phyloP scores from a whole-genome alignment of 2,888 invertebrate genomes.

The Nomada flava region DNA sequence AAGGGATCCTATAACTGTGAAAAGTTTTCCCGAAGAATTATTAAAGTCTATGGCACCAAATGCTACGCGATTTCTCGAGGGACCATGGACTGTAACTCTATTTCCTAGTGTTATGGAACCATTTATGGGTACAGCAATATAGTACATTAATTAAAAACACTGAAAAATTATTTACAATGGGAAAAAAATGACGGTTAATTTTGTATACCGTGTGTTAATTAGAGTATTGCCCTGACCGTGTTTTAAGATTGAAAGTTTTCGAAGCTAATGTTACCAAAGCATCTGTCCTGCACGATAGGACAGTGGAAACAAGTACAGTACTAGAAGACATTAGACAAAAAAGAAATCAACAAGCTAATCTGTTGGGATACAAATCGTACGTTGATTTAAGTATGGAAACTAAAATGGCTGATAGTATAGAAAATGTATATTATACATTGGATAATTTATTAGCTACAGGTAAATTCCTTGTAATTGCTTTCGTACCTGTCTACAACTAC shows the following conservation, averaged over 20 bases:
- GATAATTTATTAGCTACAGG: slow-evolving; percentile 87
- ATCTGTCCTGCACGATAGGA: slow-evolving; percentile 87
- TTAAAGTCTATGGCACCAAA: slow-evolving; percentile 88
- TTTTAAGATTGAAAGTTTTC: slow-evolving; percentile 94
- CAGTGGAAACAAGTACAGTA: slow-evolving; percentile 89
- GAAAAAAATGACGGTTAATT: slow-evolving; percentile 1
- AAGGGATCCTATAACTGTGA: slow-evolving; percentile 87
- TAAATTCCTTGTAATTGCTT: slow-evolving; percentile 62
- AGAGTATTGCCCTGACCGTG: slow-evolving; percentile 93
- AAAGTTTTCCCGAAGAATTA: slow-evolving; percentile 90
- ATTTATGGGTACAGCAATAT: slow-evolving; percentile 86
- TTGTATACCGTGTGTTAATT: slow-evolving; percentile 6
- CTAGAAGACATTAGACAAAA: slow-evolving; percentile 91
- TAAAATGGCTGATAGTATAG: slow-evolving; percentile 94
- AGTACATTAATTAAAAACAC: slow-evolving; percentile 2
- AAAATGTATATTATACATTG: slow-evolving; percentile 90
- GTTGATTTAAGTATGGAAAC: slow-evolving; percentile 96
- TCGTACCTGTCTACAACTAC: not conserved
- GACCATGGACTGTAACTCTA: slow-evolving; percentile 94
- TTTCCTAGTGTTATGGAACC: slow-evolving; percentile 89
- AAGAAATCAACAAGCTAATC: slow-evolving; percentile 89
- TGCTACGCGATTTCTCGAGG: slow-evolving; percentile 86
- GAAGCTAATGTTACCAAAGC: slow-evolving; percentile 90
- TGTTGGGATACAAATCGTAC: slow-evolving; percentile 92
- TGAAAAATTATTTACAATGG: not conserved